phyloP scores from a whole-genome alignment of 2,888 invertebrate genomes.

The Junonia oenone region DNA sequence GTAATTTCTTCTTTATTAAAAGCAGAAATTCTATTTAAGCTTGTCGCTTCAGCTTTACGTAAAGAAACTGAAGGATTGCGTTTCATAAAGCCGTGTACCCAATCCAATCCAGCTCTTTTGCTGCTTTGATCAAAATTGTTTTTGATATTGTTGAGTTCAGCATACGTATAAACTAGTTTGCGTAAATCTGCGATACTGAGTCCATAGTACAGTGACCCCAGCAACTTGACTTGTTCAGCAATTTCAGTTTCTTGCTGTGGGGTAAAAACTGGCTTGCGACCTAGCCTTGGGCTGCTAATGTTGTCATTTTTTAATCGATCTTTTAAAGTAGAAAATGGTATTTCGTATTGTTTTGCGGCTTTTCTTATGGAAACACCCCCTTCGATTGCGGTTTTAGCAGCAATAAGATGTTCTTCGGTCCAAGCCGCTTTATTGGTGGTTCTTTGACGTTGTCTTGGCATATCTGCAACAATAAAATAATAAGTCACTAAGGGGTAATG shows the following conservation, averaged over 20 bases:
- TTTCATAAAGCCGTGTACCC: conserved; percentile 25
- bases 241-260: not conserved
- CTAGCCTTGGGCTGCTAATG: not conserved
- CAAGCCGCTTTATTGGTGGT: not conserved
- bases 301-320: not conserved
- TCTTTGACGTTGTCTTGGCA: not conserved
- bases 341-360: not conserved
- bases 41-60: conserved; percentile 11
- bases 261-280: not conserved
- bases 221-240: not conserved
- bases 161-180: not conserved
- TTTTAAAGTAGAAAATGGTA: not conserved
- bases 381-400: not conserved
- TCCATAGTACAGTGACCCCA: not conserved
- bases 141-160: not conserved
- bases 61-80: conserved; percentile 13
- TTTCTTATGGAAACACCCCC: not conserved
- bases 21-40: conserved; percentile 28
- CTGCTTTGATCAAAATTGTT: conserved; percentile 17
- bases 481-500: not conserved
- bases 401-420: not conserved
- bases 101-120: conserved; percentile 29
- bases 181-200: not conserved
- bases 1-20: conserved; percentile 29
- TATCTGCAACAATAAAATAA: not conserved